Evolutionary conservation across 1,140 invertebrate species (phyloP), one percentile per base, ranked within the genome.

Genomic region (Platyura marginata): DNA sequence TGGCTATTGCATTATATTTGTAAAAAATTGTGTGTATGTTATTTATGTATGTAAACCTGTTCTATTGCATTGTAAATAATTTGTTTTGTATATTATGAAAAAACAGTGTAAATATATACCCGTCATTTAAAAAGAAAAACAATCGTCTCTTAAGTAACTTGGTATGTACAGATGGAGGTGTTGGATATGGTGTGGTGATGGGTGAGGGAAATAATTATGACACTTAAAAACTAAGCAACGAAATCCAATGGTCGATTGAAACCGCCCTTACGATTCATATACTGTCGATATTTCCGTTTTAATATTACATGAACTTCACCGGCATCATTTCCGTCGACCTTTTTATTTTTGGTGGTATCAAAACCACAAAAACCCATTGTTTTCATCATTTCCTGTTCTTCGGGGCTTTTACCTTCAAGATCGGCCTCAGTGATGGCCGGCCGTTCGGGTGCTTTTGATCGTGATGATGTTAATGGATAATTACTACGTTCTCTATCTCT

Each of bases 201-300:
- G n/a, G n/a, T n/a, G n/a, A n/a, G n/a, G n/a, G n/a, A n/a, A n/a
- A n/a, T n/a, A n/a, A n/a, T n/a, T n/a, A n/a, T n/a, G n/a, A n/a
- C n/a, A n/a, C n/a, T n/a, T n/a, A n/a, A n/a, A n/a, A n/a, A 41
- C 68, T 74, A 87, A 47, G 84, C 83, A 37, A 93, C 87, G 69
- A 90, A 91, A 66, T 98, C 95, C 40, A 98, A 67, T 29, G 95
- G 94, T 56, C 95, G 73, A 62, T 98, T 98, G 66, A 98, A 98
- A 44, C 95, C 95, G 49, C 95, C 95, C 67, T 95, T 93, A 44
- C 95, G 74, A 64, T 98, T 98, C 95, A 98, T 98, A 56, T 98
- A 98, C 65, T 98, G 95, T 53, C 93, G 77, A 62, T 98, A 98
- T 66, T 95, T 92, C 54, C 94, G 70, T 69, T 96, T 96, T 40